Percentiles rank a stretch among this genome's conserved stretches.
Evolutionary conservation across 2,888 invertebrate species (phyloP).

Genomic region (Bembecia ichneumoniformis): DNA sequence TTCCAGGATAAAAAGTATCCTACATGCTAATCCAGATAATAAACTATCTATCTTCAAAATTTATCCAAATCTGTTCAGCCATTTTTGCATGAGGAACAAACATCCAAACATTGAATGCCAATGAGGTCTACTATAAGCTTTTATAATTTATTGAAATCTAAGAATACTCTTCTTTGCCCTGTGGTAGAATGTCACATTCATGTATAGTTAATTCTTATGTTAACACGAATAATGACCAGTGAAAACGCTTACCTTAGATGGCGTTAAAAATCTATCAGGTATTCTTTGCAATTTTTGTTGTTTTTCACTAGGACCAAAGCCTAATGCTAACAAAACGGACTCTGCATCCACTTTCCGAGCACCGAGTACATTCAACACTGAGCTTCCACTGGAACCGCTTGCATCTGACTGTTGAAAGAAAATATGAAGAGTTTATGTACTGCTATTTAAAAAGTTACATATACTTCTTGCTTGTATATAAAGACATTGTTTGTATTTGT

Average conservation of each 20-base stretch:
- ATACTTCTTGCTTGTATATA: not conserved
- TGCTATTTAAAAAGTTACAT: no score
- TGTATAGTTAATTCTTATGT: not conserved
- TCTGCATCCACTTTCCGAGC: conserved; percentile 91
- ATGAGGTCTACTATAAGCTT: no score
- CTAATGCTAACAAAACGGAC: conserved; percentile 84
- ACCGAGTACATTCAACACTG: conserved; percentile 88
- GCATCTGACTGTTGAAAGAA: conserved; percentile 48
- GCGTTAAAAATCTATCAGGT: conserved; percentile 84
- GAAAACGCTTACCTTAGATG: conserved; percentile 75
- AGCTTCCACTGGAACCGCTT: conserved; percentile 75
- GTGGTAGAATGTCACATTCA: no score
- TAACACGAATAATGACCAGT: not conserved
- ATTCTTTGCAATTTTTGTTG: conserved; percentile 82
- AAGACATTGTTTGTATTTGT: not conserved
- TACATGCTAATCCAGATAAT: no score
- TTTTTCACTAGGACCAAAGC: conserved; percentile 81
- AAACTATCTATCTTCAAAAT: no score
- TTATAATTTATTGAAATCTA: no score
- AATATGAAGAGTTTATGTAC: not conserved
- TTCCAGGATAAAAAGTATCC: no score
- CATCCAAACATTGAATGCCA: no score
- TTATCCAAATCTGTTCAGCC: no score
- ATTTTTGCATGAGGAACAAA: no score
- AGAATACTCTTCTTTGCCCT: not conserved